These are phyloP conservation scores for Endotricha flammealis DNA, from an alignment of 2,888 invertebrate genomes.

Conservation along the genomic window DNA sequence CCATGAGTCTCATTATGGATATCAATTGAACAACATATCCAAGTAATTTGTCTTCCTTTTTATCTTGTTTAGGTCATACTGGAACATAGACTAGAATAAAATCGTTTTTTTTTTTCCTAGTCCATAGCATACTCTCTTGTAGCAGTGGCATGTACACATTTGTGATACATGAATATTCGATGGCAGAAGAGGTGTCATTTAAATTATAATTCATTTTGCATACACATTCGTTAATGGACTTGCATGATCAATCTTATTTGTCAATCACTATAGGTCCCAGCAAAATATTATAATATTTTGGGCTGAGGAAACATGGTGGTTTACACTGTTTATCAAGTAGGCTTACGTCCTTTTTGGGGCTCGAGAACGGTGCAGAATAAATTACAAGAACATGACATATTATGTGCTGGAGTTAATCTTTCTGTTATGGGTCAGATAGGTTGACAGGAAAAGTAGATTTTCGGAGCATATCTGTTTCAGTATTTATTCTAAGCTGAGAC, in stretches of 20 bases:
- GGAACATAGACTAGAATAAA: slow-evolving; percentile 35
- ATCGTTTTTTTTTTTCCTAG: too few species aligned
- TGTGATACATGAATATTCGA: too few species aligned
- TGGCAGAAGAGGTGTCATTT: too few species aligned
- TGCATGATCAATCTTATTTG: slow-evolving; percentile 9
- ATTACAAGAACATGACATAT: slow-evolving; percentile 4
- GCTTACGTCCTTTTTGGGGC: slow-evolving; percentile 1
- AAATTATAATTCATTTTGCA: too few species aligned
- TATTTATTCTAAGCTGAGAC: too few species aligned
- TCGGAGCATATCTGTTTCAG: not conserved
- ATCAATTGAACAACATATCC: slow-evolving; percentile 39
- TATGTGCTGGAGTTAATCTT: slow-evolving; percentile 4
- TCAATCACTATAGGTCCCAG: slow-evolving; percentile 6
- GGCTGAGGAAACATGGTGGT: not conserved
- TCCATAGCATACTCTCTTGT: too few species aligned
- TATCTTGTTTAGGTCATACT: slow-evolving; percentile 25
- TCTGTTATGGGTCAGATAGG: not conserved
- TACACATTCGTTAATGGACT: too few species aligned
- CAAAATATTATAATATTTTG: not conserved
- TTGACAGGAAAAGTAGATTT: not conserved
- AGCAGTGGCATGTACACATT: too few species aligned
- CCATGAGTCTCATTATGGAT: slow-evolving; percentile 30
- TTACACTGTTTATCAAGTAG: slow-evolving; percentile 1
- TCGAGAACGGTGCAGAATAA: slow-evolving; percentile 1
- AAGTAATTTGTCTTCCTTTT: slow-evolving; percentile 31